phyloP scores from a whole-genome alignment of 2,113 vertebrate species.

The Erinaceus europaeus region DNA sequence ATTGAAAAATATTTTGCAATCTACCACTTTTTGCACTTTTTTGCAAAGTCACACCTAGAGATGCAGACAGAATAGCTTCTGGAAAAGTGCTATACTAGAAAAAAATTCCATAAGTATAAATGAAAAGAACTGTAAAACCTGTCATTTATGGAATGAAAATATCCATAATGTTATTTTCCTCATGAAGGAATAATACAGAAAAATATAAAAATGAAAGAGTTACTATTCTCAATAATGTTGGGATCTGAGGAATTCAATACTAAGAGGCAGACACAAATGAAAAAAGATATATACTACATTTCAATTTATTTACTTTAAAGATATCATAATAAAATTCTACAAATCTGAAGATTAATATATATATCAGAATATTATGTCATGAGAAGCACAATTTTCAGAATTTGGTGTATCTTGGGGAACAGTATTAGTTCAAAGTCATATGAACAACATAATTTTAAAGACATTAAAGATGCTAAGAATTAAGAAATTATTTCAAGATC shows the following conservation, averaged over 20 bases:
- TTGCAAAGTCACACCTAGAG: too few species aligned
- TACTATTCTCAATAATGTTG: neutral
- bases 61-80: too few species aligned
- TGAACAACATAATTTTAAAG: too few species aligned
- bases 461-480: neutral
- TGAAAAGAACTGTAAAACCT: neutral
- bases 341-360: neutral
- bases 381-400: neutral
- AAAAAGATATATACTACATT: neutral
- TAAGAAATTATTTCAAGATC: neutral
- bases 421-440: neutral
- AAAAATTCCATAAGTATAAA: neutral
- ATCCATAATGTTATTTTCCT: neutral
- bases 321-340: neutral
- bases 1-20: too few species aligned
- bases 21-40: too few species aligned
- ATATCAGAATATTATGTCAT: neutral
- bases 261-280: neutral
- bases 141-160: neutral
- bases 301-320: neutral
- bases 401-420: fast-evolving
- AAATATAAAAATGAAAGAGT: neutral
- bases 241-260: neutral
- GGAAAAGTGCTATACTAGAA: too few species aligned
- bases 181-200: neutral